Conservation (phyloP, 2,113 vertebrate species). For the Ascaphus truei region DNA sequence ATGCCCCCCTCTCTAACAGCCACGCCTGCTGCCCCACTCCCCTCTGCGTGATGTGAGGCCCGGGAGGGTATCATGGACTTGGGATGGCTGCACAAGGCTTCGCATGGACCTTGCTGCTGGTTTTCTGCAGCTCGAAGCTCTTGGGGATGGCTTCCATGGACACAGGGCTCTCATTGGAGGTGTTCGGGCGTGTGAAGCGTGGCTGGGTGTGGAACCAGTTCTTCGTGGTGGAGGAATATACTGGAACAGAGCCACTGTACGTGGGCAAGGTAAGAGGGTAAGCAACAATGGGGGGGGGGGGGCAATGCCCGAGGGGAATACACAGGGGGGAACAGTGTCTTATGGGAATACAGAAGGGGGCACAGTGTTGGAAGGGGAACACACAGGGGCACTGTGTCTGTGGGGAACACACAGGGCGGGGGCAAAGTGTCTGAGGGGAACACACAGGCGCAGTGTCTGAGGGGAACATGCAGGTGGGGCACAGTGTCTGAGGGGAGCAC, state of each 20-base stretch:
- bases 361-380: too few species aligned
- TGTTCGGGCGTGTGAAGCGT: conserved; percentile 84
- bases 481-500: too few species aligned
- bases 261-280: conserved; percentile 90
- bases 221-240: conserved; percentile 98
- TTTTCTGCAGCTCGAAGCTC: conserved; percentile 45
- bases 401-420: too few species aligned
- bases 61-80: background rate
- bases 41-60: background rate
- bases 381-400: too few species aligned
- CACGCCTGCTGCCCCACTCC: conserved; percentile 1
- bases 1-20: background rate
- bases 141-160: conserved; percentile 35
- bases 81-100: conserved; percentile 45
- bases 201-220: conserved; percentile 99
- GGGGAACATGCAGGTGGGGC: too few species aligned
- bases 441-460: too few species aligned
- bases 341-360: too few species aligned
- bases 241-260: conserved; percentile 91
- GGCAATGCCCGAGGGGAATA: too few species aligned
- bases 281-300: too few species aligned
- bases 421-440: too few species aligned
- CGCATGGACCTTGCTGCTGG: conserved; percentile 50
- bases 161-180: conserved; percentile 6
- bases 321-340: too few species aligned